These are phyloP conservation scores for Himalopsyche japonica DNA, from an alignment of 2,888 invertebrate genomes.

Conservation along the genomic window DNA sequence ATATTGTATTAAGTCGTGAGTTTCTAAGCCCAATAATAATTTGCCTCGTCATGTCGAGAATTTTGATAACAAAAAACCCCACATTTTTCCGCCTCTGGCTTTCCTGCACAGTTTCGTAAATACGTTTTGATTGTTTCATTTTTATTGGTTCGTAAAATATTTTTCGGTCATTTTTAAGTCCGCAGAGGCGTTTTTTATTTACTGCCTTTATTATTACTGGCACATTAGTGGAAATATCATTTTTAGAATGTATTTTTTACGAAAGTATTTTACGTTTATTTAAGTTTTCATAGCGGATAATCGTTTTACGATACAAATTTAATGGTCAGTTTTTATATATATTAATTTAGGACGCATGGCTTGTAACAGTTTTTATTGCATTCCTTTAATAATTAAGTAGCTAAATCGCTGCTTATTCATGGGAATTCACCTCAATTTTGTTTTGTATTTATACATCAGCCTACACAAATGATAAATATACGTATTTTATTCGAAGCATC, in stretches of 20 bases:
- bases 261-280: background rate
- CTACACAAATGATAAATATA: too few relatives aligned
- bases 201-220: background rate
- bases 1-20: too few relatives aligned
- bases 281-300: background rate
- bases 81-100: background rate
- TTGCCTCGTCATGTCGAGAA: too few relatives aligned
- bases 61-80: too few relatives aligned
- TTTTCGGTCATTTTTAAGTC: background rate
- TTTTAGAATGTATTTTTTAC: background rate
- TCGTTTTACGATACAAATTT: background rate
- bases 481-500: too few relatives aligned
- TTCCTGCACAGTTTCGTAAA: background rate
- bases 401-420: too few relatives aligned
- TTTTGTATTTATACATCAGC: too few relatives aligned
- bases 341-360: background rate
- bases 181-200: background rate
- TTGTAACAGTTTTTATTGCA: background rate
- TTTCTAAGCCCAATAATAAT: too few relatives aligned
- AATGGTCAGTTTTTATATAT: background rate
- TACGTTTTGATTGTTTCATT: background rate
- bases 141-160: background rate
- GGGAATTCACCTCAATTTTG: too few relatives aligned
- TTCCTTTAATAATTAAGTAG: background rate
- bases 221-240: background rate